Conservation (phyloP, 2,888 invertebrate genomes). For the Argyresthia goedartella region DNA sequence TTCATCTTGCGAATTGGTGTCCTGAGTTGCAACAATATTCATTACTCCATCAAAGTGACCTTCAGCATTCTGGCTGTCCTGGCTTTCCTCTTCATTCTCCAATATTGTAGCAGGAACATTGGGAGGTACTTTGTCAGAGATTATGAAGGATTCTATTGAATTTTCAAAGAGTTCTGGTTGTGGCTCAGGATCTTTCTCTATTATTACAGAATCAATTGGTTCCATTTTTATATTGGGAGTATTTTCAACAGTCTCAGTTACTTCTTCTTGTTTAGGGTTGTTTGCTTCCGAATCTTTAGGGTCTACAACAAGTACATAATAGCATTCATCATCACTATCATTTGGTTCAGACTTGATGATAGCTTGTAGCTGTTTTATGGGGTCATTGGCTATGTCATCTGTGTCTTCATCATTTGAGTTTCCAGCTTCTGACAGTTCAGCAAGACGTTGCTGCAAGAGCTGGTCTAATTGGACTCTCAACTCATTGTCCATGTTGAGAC, state of each 20-base stretch:
- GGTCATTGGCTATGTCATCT: conserved; percentile 35
- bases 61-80: conserved; percentile 36
- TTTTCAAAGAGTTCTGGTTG: conserved; percentile 22
- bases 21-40: conserved; percentile 31
- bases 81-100: conserved; percentile 51
- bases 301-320: conserved; percentile 59
- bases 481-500: conserved; percentile 56
- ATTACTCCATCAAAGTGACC: conserved; percentile 24
- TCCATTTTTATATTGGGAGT: conserved; percentile 10
- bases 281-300: conserved; percentile 29
- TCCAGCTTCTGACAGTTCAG: background rate
- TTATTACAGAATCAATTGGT: background rate
- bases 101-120: conserved; percentile 59
- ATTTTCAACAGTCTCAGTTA: conserved; percentile 6
- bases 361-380: conserved; percentile 47
- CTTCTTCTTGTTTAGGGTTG: conserved; percentile 8
- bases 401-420: conserved; percentile 18
- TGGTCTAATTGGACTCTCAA: conserved; percentile 41
- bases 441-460: conserved; percentile 23
- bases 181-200: background rate
- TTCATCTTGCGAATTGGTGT: conserved; percentile 26
- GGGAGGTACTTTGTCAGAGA: conserved; percentile 40
- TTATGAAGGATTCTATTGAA: conserved; percentile 44
- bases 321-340: conserved; percentile 59
- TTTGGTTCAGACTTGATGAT: conserved; percentile 51